Percentiles rank a stretch among this genome's conserved stretches.
phyloP scores from a whole-genome alignment of 2,113 vertebrate genomes.

The Perca fluviatilis region DNA sequence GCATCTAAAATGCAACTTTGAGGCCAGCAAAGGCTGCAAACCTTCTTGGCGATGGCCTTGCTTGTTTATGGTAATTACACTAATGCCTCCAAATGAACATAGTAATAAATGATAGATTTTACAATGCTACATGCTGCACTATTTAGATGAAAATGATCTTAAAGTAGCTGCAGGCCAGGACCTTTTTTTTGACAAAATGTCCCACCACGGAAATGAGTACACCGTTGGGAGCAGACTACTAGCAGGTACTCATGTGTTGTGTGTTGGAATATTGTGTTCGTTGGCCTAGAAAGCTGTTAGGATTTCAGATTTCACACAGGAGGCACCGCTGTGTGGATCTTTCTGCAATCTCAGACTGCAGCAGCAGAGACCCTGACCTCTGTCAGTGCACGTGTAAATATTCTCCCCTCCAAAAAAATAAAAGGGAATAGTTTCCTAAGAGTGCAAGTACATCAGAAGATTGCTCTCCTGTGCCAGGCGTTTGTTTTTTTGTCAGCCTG shows the following conservation, averaged over 20 bases:
- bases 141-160: conserved; percentile 6
- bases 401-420: conserved; percentile 6
- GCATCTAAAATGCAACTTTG: not conserved
- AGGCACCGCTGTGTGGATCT: conserved; percentile 2
- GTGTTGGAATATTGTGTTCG: conserved; percentile 18
- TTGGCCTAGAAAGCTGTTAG: conserved; percentile 18
- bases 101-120: conserved; percentile 4
- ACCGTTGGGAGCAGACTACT: conserved; percentile 4
- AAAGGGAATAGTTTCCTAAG: conserved; percentile 26
- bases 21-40: conserved; percentile 23
- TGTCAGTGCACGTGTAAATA: conserved; percentile 25
- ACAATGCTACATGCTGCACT: not conserved
- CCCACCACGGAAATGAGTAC: conserved; percentile 11
- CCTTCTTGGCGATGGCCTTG: conserved; percentile 5
- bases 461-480: not conserved
- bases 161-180: conserved; percentile 1
- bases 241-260: conserved; percentile 17
- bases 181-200: conserved; percentile 27
- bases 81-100: conserved; percentile 27
- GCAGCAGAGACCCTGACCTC: conserved; percentile 33
- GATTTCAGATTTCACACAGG: conserved; percentile 32
- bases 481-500: conserved; percentile 23
- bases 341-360: conserved; percentile 31
- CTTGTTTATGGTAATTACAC: conserved; percentile 39
- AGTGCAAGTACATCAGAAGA: not conserved